A percentile compares a stretch with the other conserved stretches of the same genome.
Conservation (phyloP, 2,797 vertebrate species). For the Zonotrichia albicollis region DNA sequence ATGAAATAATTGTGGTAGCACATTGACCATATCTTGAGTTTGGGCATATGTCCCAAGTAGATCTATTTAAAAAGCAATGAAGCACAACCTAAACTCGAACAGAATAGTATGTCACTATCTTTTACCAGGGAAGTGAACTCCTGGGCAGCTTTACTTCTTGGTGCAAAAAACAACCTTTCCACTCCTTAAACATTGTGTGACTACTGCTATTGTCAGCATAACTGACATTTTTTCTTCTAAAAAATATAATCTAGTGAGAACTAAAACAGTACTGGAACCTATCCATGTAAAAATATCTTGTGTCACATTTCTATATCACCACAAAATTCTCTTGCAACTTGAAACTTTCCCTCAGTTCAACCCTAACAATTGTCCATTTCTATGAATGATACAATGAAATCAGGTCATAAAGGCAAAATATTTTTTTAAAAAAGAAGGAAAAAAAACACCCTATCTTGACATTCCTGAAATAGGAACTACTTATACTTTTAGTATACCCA, state of each 20-base stretch:
- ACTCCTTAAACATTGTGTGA: not conserved
- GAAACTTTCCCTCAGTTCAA: not conserved
- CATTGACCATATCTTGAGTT: slow-evolving; percentile 48
- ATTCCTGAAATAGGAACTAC: not conserved
- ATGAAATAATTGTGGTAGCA: not conserved
- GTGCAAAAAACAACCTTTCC: not conserved
- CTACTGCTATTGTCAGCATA: not conserved
- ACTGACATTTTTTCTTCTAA: not conserved
- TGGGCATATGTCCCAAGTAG: slow-evolving; percentile 10
- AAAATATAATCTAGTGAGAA: not conserved
- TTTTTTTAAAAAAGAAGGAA: not conserved
- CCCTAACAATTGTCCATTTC: not conserved
- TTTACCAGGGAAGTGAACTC: not conserved
- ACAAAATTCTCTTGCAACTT: not conserved
- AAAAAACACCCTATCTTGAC: not conserved
- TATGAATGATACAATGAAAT: not conserved
- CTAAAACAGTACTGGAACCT: not conserved
- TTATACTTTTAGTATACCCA: not conserved
- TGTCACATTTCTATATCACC: not conserved
- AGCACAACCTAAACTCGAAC: slow-evolving; percentile 17
- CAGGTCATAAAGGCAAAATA: not conserved
- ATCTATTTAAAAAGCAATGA: slow-evolving; percentile 16
- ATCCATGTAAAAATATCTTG: not conserved
- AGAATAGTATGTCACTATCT: not conserved
- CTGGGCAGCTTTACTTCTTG: not conserved